Evolutionary conservation across 2,113 vertebrate species (phyloP), one percentile per base, ranked within the genome.

Genomic region (Poecile atricapillus): DNA sequence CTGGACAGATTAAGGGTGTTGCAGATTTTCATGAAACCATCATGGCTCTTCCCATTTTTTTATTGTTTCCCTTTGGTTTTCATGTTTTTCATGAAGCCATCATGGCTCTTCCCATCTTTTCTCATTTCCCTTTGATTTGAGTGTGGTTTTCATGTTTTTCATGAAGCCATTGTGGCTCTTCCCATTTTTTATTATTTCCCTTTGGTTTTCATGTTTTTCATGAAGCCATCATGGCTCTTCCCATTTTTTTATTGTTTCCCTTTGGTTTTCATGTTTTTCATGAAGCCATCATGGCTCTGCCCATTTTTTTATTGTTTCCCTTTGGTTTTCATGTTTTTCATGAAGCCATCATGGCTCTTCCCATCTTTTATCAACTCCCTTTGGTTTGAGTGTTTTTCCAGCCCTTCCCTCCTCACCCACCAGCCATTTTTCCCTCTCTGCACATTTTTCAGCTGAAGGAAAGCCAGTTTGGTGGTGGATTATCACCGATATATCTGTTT

Each of bases 401-500:
- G 13, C 52, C 43, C 31, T 67, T 63, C 33, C 41, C 15, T 15
- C 1, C 24, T 30, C 43, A 17, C 33, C 52, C 60, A 2, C 19
- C 69, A 17, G 33, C 17, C 11, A 0, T 20, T 47, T 93, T 55
- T 2, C 31, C 33, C 27, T 7, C 50, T 47, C 49, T 19, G 28
- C 60, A 18, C 13, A 3, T 7, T 13, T 37, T 55, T 20, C 63
- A 52, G 21, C 2, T 13, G 75, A 13, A 88, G 33, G 30, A 13
- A 15, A 27, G 4, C 0, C 15, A 4, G 5, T 43, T 30, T 59
- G 4, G 35, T 9, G 3, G 11, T 12, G 58, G 58, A 0, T 31
- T 11, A 0, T 7, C 3, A 27, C 2, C 17, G 10, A 16, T 16
- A 43, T 16, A 43, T 16, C 43, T 43, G 43, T 60, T 14, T n/a